Conservation (phyloP, 1,140 invertebrate species). For the Cylas formicarius region DNA sequence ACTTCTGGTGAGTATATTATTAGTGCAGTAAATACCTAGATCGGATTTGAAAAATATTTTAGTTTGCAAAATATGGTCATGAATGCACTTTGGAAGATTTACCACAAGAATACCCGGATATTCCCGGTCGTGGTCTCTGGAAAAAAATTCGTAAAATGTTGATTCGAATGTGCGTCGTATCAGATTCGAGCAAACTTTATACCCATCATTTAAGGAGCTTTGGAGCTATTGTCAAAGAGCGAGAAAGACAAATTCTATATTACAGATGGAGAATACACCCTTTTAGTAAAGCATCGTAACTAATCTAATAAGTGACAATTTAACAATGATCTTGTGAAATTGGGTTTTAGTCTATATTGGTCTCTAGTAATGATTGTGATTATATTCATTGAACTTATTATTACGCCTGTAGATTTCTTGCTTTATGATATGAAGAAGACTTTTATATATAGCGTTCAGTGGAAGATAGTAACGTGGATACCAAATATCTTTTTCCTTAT, state of each 20-base stretch:
- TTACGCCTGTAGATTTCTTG: conserved; percentile 25
- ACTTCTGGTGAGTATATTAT: too few species aligned
- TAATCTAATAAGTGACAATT: neutral
- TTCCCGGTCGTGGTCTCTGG: conserved; percentile 13
- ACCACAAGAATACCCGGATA: conserved; percentile 20
- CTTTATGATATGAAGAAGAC: conserved; percentile 17
- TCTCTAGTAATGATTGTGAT: conserved; percentile 25
- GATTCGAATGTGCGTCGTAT: conserved; percentile 25
- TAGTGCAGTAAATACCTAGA: too few species aligned
- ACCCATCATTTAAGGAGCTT: conserved; percentile 32
- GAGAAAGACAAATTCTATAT: conserved; percentile 27
- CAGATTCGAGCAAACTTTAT: conserved; percentile 30
- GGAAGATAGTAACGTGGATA: conserved; percentile 7
- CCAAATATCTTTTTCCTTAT: conserved; percentile 23
- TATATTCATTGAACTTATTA: conserved; percentile 22
- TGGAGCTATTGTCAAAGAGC: conserved; percentile 32
- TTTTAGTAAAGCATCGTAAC: conserved; percentile 29
- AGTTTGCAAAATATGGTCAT: conserved; percentile 32
- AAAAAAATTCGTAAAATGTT: conserved; percentile 18
- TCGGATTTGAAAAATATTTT: too few species aligned
- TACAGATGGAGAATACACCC: conserved; percentile 32
- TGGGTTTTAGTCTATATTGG: conserved; percentile 28
- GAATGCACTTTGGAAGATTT: conserved; percentile 28
- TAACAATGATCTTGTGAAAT: neutral
- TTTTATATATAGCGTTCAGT: conserved; percentile 9